Conservation (phyloP, 2,797 vertebrate genomes). For the Manis javanica region DNA sequence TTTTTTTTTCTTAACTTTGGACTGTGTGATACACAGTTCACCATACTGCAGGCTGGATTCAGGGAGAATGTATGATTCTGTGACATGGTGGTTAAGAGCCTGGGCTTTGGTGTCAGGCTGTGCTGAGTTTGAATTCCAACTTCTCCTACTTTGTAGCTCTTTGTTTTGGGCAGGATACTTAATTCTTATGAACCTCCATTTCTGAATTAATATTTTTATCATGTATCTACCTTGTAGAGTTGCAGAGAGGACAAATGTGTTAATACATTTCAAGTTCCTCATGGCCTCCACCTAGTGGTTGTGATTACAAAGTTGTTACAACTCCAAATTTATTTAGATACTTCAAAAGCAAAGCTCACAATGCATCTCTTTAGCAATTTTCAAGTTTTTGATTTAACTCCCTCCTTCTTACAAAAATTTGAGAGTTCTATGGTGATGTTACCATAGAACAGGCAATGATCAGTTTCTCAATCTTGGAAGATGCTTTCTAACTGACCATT, state of each 20-base stretch:
- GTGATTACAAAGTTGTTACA: neutral
- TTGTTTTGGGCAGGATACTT: neutral
- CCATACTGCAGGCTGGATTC: rapidly evolving
- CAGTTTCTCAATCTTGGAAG: neutral
- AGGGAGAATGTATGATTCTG: neutral
- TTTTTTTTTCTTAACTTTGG: neutral
- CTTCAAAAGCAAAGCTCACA: conserved; percentile 30
- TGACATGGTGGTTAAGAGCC: neutral
- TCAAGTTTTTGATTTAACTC: neutral
- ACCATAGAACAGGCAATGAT: neutral
- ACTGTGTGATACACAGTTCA: neutral
- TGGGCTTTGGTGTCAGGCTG: neutral
- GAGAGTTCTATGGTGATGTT: neutral
- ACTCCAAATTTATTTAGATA: neutral
- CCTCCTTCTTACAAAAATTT: neutral
- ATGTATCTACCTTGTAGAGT: neutral
- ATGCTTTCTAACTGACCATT: neutral
- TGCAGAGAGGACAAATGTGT: neutral
- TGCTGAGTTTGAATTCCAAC: neutral
- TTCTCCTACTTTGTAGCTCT: neutral
- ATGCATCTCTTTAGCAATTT: neutral
- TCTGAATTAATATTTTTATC: neutral
- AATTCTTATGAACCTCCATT: neutral
- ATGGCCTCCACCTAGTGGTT: neutral
- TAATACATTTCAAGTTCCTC: neutral